Evolutionary conservation across 2,888 invertebrate species (phyloP).

Genomic region (Psylliodes chrysocephalus): DNA sequence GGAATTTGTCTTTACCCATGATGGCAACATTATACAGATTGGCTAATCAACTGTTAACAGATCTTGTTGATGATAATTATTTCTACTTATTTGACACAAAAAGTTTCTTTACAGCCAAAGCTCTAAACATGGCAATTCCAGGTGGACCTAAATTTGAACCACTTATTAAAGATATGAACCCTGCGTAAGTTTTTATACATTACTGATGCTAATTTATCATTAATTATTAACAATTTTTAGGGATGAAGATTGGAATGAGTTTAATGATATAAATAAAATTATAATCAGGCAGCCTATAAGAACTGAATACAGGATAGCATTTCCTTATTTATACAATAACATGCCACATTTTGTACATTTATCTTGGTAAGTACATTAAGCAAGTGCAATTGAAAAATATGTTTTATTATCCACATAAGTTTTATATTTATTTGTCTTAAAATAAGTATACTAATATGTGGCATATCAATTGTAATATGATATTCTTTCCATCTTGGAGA

Average conservation of each 20-base stretch:
- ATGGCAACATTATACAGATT: conserved; percentile 98
- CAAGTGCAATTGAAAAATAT: neutral
- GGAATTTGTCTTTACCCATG: conserved; percentile 96
- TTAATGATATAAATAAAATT: conserved; percentile 99
- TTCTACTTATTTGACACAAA: conserved; percentile 99
- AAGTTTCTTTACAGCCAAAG: conserved; percentile 99
- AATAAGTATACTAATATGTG: conserved; percentile 71
- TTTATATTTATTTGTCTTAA: conserved; percentile 37
- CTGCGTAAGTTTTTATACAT: conserved; percentile 72
- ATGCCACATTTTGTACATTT: conserved; percentile 98
- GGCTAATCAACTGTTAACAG: conserved; percentile 97
- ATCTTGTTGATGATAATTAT: conserved; percentile 97
- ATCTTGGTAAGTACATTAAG: conserved; percentile 82
- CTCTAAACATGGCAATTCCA: conserved; percentile 98
- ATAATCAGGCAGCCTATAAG: conserved; percentile 98
- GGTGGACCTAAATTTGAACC: conserved; percentile 99
- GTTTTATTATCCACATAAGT: conserved; percentile 33
- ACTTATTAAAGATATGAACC: conserved; percentile 96
- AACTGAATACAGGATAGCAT: conserved; percentile 99
- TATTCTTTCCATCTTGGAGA: conserved; percentile 68
- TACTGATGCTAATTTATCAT: neutral
- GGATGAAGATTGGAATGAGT: conserved; percentile 99
- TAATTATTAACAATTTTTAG: conserved; percentile 64
- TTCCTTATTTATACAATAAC: conserved; percentile 99
- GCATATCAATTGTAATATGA: conserved; percentile 65